Evolutionary conservation across 2,113 vertebrate species (phyloP).

Genomic region (Melanerpes aurifrons): DNA sequence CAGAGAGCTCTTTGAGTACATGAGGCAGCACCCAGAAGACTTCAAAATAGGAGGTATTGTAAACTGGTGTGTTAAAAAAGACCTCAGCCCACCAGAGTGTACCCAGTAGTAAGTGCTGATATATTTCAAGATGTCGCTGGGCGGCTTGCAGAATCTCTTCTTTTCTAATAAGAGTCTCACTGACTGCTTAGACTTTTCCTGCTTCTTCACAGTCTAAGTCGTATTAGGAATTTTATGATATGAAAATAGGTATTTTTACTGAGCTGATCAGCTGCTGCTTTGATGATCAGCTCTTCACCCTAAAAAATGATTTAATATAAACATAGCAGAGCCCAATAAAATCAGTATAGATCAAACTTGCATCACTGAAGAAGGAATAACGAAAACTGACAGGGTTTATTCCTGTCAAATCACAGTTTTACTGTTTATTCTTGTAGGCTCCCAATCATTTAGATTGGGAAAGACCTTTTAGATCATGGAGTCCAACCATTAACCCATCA

Average conservation of each 20-base stretch:
- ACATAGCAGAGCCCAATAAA: not conserved
- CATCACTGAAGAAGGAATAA: not conserved
- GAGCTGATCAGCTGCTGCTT: not conserved
- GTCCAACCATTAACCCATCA: not conserved
- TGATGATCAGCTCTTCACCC: fast-evolving
- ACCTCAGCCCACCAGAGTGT: fast-evolving
- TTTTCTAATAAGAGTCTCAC: not conserved
- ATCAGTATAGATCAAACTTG: not conserved
- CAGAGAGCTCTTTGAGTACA: slow-evolving; percentile 83
- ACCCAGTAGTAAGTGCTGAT: too few species aligned
- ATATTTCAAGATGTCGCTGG: not conserved
- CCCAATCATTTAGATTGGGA: not conserved
- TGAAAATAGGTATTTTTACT: not conserved
- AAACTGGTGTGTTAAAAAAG: not conserved
- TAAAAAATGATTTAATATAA: not conserved
- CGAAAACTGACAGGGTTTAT: not conserved
- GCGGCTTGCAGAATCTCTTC: not conserved
- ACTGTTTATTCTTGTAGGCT: not conserved
- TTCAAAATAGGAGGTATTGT: slow-evolving; percentile 80
- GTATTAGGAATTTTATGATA: not conserved
- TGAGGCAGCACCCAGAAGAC: slow-evolving; percentile 80
- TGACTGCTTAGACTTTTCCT: not conserved
- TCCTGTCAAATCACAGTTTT: not conserved
- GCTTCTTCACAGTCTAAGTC: not conserved
- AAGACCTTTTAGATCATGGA: not conserved